Base-by-base conservation (phyloP, 2,113 vertebrate genomes). In the Chaetura pelagica region DNA sequence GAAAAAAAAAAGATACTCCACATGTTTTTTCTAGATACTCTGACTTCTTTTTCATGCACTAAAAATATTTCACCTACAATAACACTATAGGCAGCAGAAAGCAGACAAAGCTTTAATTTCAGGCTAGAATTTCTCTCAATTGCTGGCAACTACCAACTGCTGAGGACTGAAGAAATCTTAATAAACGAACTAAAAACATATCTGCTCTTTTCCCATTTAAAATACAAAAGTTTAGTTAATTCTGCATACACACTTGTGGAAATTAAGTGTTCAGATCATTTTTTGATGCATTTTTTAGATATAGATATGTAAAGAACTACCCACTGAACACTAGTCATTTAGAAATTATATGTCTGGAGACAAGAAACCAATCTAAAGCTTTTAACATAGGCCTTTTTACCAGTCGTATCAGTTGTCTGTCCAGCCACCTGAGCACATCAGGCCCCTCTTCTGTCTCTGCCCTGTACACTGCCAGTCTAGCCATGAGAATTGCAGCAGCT, bases 401-500 rank as follows among this genome's bases (percentile, higher is more conserved):
- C 99, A 99, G 97, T 79, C 99, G 98, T 94, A 99, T 99, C 38
- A 99, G 99, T 78, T 99, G 99, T 82, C 99, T 97, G 96, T 99
- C 99, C 90, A 99, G 95, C 99, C 99, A 99, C 12, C 99, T 95
- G 30, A 99, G 98, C 40, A 99, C 99, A 74, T 99, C 99, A 3
- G 99, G 99, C 15, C 99, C 99, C 95, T 99, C 99, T 93, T 99
- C 99, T 4, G 99, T 99, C 95, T 99, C 99, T 5, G 99, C 99
- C 66, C 99, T 98, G 64, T 99, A 99, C 59, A 99, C 98, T 4
- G 99, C 99, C 96, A 99, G 62, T 30, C 99, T 98, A 4, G 99
- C 99, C 99, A 99, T 99, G 76, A 99, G 98, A 97, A 99, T 99
- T 22, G 99, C 99, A 58, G 99, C 98, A 40, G 99, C 99, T 92